Base-by-base conservation (phyloP, 2,113 vertebrate species). In the Jacana jacana region DNA sequence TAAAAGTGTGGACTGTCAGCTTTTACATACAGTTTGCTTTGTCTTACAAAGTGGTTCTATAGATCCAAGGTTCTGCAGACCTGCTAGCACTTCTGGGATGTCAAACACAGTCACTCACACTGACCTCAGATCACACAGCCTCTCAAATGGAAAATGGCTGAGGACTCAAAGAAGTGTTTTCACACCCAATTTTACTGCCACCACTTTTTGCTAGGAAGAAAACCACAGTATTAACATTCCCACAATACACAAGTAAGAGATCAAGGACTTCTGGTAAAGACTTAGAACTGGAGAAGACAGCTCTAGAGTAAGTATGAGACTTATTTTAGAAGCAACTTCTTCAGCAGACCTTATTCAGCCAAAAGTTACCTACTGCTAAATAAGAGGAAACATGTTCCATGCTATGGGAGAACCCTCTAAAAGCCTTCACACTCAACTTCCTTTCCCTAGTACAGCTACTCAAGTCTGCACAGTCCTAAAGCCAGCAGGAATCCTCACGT, bases 291-390 rank as follows among this genome's bases (percentile, higher is more conserved):
- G 8, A 68, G 28, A 57, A 89, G 70, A 69, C 4, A 68, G 46
- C 33, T 60, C 5, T 9, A 75, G n/a, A 64, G 31, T 19, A 83
- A 83, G 15, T 23, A 27, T 11, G 5, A 73, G 30, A 20, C 19
- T 81, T 75, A 44, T 25, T 95, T 91, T 52, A 92, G 80, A 89
- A 83, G n/a, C 5, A 54, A n/a, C 12, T 85, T 89, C 51, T 84
- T 64, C 3, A 3, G 65, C 13, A 84, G 58, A 44, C 7, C 20
- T 86, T 72, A 79, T 40, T 79, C 44, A 86, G 35, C 5, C 1
- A 49, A 63, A 39, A 63, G 30, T 63, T 61, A 90, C 31, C 60
- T 83, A 30, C 14, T 73, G 27, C 22, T 72, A 88, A 90, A 13
- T 23, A 86, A 90, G 3, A 69, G 8, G 57, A 84, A 94, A 75